Evolutionary conservation across 2,113 vertebrate species (phyloP).

Genomic region (Oreotrochilus melanogaster): DNA sequence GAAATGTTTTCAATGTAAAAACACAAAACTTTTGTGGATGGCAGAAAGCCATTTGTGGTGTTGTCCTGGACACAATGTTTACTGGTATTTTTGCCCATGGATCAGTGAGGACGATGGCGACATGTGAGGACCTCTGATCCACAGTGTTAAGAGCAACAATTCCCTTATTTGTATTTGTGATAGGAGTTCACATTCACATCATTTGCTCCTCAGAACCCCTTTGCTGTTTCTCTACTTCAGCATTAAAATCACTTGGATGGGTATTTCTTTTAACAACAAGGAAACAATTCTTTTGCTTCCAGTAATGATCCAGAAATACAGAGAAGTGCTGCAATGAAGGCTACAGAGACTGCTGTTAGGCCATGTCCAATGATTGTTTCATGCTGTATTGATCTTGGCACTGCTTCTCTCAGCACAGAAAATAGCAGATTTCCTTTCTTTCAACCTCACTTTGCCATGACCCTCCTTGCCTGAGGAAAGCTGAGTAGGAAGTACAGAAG

Average conservation of each 20-base stretch:
- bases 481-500: neutral
- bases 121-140: accelerated
- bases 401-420: neutral
- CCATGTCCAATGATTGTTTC: neutral
- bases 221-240: neutral
- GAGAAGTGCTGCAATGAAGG: neutral
- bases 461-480: slow-evolving; percentile 3
- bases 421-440: neutral
- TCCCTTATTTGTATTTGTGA: neutral
- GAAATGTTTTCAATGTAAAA: neutral
- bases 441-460: neutral
- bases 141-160: neutral
- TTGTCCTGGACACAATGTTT: neutral
- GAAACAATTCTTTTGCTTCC: neutral
- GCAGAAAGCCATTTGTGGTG: neutral
- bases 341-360: neutral
- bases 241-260: neutral
- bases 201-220: neutral
- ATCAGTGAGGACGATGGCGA: neutral
- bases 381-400: neutral
- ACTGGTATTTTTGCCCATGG: neutral
- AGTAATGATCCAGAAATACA: neutral
- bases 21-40: neutral
- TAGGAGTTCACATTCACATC: neutral
- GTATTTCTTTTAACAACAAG: neutral